Percentiles rank a stretch among this genome's conserved stretches.
These are phyloP conservation scores for Priocnemis perturbator DNA, from an alignment of 2,888 invertebrate genomes.

Conservation along the genomic window DNA sequence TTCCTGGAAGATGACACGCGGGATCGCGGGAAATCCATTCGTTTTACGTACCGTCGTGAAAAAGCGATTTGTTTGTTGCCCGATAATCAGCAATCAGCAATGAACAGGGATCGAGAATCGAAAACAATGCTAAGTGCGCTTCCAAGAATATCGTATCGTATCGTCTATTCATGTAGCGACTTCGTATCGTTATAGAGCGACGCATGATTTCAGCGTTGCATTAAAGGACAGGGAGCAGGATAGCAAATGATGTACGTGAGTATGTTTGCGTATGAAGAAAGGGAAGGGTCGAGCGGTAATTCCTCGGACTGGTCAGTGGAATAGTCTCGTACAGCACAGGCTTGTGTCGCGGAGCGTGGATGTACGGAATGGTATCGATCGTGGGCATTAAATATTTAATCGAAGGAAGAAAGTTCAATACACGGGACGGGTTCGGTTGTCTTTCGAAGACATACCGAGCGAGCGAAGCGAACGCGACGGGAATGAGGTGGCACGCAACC, in stretches of 20 bases:
- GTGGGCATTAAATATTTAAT: conserved; percentile 66
- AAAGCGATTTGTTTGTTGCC: too few relatives aligned
- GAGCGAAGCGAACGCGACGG: conserved; percentile 45
- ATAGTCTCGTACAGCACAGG: conserved; percentile 48
- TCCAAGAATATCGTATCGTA: too few relatives aligned
- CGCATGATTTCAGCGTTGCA: conserved; percentile 2
- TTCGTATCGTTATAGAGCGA: too few relatives aligned
- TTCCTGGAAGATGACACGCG: too few relatives aligned
- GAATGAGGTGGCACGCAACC: conserved; percentile 49
- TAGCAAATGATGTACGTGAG: conserved; percentile 53
- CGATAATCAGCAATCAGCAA: too few relatives aligned
- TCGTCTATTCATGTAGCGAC: too few relatives aligned
- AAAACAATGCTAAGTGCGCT: too few relatives aligned
- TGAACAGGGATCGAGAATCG: too few relatives aligned
- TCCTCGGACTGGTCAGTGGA: conserved; percentile 52
- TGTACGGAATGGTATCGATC: conserved; percentile 62
- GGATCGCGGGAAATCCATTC: too few relatives aligned
- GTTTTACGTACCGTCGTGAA: too few relatives aligned
- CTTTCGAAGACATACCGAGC: conserved; percentile 54
- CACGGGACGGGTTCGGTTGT: conserved; percentile 53
- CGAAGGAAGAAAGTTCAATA: conserved; percentile 69
- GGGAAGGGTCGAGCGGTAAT: conserved; percentile 46
- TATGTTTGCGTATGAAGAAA: conserved; percentile 51
- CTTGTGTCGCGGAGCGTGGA: conserved; percentile 40
- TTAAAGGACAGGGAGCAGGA: conserved; percentile 47